Conservation (phyloP, 2,888 invertebrate species). For the Pristionchus exspectatus region DNA sequence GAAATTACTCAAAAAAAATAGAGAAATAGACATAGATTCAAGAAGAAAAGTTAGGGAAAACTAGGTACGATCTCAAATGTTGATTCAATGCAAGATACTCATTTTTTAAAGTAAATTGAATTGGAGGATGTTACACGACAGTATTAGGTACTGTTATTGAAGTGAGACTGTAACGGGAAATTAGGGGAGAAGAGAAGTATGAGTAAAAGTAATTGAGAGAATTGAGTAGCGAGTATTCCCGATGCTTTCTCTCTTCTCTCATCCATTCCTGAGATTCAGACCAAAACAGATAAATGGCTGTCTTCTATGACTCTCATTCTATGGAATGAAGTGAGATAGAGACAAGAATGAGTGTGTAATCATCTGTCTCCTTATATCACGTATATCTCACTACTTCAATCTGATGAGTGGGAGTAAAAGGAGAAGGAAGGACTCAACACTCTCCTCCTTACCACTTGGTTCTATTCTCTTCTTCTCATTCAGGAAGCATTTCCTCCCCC, state of each 20-base stretch:
- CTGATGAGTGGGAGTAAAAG: background rate
- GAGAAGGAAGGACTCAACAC: conserved; percentile 2
- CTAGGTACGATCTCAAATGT: background rate
- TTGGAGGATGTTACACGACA: background rate
- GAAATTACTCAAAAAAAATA: background rate
- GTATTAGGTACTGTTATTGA: conserved; percentile 16
- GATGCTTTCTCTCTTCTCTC: background rate
- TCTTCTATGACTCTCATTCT: conserved; percentile 7
- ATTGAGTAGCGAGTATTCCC: conserved; percentile 2
- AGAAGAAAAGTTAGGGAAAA: background rate
- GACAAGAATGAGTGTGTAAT: background rate
- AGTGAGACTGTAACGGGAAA: background rate
- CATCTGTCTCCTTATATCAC: background rate
- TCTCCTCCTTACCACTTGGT: conserved; percentile 24
- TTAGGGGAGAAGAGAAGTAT: background rate
- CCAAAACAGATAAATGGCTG: conserved; percentile 13
- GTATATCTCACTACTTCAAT: background rate
- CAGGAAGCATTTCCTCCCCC: conserved; percentile 32
- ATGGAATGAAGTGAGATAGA: background rate
- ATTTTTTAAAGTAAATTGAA: background rate
- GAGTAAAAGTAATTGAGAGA: background rate
- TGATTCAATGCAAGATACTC: background rate
- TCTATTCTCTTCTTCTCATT: conserved; percentile 40
- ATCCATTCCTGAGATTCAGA: background rate
- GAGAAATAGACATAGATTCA: background rate